Percentiles rank a stretch among this genome's conserved stretches.
Conservation (phyloP, 2,797 vertebrate genomes). For the Chrysocyon brachyurus region DNA sequence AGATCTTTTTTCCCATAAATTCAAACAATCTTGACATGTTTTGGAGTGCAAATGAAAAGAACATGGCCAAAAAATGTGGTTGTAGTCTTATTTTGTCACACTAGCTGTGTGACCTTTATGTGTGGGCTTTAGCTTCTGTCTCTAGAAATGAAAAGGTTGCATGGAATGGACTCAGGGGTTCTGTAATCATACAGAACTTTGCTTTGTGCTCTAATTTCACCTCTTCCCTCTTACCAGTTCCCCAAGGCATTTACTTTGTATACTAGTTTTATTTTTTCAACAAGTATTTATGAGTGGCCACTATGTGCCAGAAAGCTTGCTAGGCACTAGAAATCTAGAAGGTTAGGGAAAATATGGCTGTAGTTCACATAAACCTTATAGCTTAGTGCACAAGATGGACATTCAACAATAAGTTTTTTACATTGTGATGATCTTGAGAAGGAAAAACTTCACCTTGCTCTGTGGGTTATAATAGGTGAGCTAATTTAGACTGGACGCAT, state of each 20-base stretch:
- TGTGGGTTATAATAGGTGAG: neutral
- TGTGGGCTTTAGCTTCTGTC: neutral
- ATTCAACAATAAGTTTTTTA: neutral
- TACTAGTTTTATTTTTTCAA: neutral
- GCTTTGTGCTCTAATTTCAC: neutral
- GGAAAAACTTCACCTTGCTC: neutral
- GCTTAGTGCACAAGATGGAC: neutral
- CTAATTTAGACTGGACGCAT: neutral
- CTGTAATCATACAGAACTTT: neutral
- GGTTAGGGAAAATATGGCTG: neutral
- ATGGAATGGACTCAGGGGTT: neutral
- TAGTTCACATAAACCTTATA: neutral
- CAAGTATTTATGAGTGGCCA: neutral
- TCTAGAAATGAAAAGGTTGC: neutral
- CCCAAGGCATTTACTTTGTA: neutral
- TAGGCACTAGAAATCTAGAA: neutral
- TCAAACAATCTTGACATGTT: neutral
- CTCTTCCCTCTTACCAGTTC: neutral
- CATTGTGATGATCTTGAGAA: neutral
- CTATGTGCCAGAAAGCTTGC: neutral
- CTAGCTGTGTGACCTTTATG: neutral
- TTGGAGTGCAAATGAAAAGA: conserved; percentile 15
- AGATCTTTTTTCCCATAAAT: neutral
- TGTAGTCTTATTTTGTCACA: neutral
- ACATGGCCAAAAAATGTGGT: neutral